Evolutionary conservation across 2,113 vertebrate genomes (phyloP), one percentile per base, ranked within the genome.

Genomic region (Anarrhichthys ocellatus): DNA sequence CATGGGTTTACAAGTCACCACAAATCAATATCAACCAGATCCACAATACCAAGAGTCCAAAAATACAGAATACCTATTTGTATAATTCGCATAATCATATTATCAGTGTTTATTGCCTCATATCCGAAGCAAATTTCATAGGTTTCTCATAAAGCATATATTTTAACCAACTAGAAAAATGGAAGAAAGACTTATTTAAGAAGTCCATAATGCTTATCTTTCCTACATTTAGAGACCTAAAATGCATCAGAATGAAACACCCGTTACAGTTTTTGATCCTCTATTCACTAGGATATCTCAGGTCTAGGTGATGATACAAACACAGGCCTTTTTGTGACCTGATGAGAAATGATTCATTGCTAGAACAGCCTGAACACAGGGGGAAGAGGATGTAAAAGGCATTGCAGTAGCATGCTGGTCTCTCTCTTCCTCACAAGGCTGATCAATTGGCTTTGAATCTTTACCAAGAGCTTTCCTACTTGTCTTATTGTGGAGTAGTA

Each of bases 371-470:
- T 38, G 78, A 68, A 27, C 42, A 40, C 34, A 58, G 58, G 70
- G 52, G 24, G 63, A 40, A 66, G 64, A 52, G 72, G 68, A 61
- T 27, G 6, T 34, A 61, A 79, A 63, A 66, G 36, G 54, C 76
- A 24, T 24, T 34, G 9, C 68, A 72, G 44, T 38, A 67, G 11
- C 17, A 22, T 58, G 46, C 44, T 75, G 11, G 34, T 62, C 18
- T 42, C 56, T 36, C 80, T 72, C 17, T 78, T 88, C 71, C 71
- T 87, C 56, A 81, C 1, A 67, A 61, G 63, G 76, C 40, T 48
- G 72, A 84, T 89, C 74, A 77, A 76, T 72, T 83, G 67, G 59
- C 78, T 84, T 85, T 86, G 38, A 81, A 72, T 78, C 38, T 80
- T 40, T 68, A 54, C 75, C 34, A 61, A 73, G 38, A 68, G 52